Evolutionary conservation across 2,888 invertebrate genomes (phyloP), one percentile per base, ranked within the genome.

Genomic region (Nemurella pictetii): DNA sequence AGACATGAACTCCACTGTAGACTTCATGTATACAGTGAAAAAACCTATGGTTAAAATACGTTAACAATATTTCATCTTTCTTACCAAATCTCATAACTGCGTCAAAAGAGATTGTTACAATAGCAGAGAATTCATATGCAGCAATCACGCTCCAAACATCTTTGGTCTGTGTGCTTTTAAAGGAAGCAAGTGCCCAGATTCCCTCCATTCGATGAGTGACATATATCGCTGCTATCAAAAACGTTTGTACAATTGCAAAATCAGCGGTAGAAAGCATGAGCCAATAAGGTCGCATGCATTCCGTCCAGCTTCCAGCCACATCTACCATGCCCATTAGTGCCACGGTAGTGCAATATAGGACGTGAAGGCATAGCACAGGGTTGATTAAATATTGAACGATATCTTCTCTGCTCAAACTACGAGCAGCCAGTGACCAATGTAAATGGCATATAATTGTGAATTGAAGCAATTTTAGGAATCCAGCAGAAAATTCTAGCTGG

Each of bases 201-300:
- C 89, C 89, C 84, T 88, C 88, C 80, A 87, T 89, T 83, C 87
- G 88, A 80, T 89, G 89, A 32, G 91, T 91, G 29, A 92, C 90
- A 88, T 91, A 91, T 81, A 92, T 89, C 1, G 91, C 92, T 83
- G 91, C 91, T 74, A 90, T 88, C 85, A 91, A 90, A 87, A 92
- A 92, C 83, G 92, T 87, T 88, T 92, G 92, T 5, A 92, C 92
- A 5, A 91, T 89, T 26, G 90, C 88, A 85, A 92, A 90, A 88
- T 92, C 92, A 32, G 90, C 91, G 28, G 90, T 89, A 12, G 92
- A 92, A 85, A 92, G 88, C 89, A 91, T 90, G 85, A 92, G 86
- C 92, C 92, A 92, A 87, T 91, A 91, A 0, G 92, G 92, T 87
- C 92, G 90, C 86, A 91, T 88, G 87, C 92, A 92, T 88, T 92